Conservation (phyloP, 2,888 invertebrate species). For the Limnephilus auricula region DNA sequence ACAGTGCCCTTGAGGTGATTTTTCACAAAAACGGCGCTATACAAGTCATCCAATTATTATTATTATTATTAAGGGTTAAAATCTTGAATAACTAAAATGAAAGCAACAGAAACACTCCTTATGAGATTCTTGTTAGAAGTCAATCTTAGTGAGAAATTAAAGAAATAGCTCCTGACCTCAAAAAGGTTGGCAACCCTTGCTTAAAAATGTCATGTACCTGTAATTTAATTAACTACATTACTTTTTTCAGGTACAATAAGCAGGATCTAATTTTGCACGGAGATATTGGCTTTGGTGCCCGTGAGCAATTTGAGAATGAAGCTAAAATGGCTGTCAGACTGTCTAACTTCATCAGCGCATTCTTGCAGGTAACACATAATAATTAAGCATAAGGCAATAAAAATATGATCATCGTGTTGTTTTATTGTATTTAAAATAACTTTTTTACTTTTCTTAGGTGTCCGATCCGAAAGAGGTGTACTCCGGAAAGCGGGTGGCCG, state of each 20-base stretch:
- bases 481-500: slow-evolving; percentile 92
- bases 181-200: too few species aligned
- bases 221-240: background rate
- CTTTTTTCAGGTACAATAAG: slow-evolving; percentile 80
- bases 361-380: slow-evolving; percentile 85
- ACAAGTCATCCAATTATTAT: too few species aligned
- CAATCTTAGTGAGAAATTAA: too few species aligned
- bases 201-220: background rate
- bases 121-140: too few species aligned
- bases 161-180: too few species aligned
- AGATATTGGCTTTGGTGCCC: slow-evolving; percentile 91
- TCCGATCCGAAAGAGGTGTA: slow-evolving; percentile 93
- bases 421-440: background rate
- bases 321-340: slow-evolving; percentile 97
- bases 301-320: slow-evolving; percentile 94
- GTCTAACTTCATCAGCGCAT: slow-evolving; percentile 97
- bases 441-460: slow-evolving; percentile 75
- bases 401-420: background rate
- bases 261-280: slow-evolving; percentile 89
- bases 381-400: background rate
- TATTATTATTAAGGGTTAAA: too few species aligned
- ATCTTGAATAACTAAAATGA: too few species aligned
- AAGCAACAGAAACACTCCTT: too few species aligned
- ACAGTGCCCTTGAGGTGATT: too few species aligned
- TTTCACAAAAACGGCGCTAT: too few species aligned